Base-by-base conservation (phyloP, 2,888 invertebrate genomes). In the Micoletzkya japonica region DNA sequence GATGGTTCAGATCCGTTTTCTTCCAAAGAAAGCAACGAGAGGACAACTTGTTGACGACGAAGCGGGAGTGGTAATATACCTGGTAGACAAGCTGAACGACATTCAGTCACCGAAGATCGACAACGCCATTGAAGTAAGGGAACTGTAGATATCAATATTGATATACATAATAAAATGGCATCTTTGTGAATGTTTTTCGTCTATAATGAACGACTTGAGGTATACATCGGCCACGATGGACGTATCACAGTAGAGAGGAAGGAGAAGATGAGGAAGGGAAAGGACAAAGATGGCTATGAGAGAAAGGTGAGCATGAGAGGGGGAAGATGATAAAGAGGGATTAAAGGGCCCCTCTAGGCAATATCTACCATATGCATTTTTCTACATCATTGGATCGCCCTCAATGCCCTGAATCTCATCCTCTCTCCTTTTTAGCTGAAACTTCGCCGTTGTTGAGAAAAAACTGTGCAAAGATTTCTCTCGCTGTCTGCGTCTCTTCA, bases 221-320 rank as follows among this genome's bases (percentile, higher is more conserved):
- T 78, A 0, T 81, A 81, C 67, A 80, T 84, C 63, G 82, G 84
- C 4, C 79, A 77, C 68, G 81, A 83, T 69, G 84, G 84, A 7
- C 72, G 74, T 28, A 71, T 84, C 0, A 75, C 75, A 17, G 76
- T 84, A 34, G 77, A 79, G 39, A 82, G 84, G 67, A 67, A 70
- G 34, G 71, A 60, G 32, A 72, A 73, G 57, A 50, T 61, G 7
- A 70, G 70, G 24, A 44, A 44, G 20, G 49, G 61, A n/a, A 24
- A 39, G 30, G 61, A 64, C n/a, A 64, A 4, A 6, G 50, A 64
- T 28, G 26, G 26, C 24, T 64, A 34, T 20, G 52, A 64, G 28
- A 64, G 59, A 71, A 73, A 56, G 74, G 74, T 59, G 74, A 76
- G 32, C 69, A 14, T n/a, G 34, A 34, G 34, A 2, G 24, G 17